Base-by-base conservation (phyloP, 2,113 vertebrate species). In the Gymnogyps californianus region DNA sequence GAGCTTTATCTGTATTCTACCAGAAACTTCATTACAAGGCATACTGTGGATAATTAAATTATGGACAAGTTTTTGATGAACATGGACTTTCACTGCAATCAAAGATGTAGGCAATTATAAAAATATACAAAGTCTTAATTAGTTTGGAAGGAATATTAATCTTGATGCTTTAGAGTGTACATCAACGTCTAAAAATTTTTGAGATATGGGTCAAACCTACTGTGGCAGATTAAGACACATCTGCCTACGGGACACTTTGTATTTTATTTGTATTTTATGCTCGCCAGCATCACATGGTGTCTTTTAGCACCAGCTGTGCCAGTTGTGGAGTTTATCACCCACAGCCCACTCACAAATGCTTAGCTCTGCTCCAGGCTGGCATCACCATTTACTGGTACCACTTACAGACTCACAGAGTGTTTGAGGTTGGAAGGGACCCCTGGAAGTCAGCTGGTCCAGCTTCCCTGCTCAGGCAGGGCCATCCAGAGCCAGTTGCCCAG, bases 21-120 rank as follows among this genome's bases (percentile, higher is more conserved):
- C 49, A 72, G 84, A 89, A 95, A n/a, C 31, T 87, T 85, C 90
- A 96, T 87, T 95, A 72, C 32, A 83, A 87, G 40, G 40, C 49
- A 75, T 11, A 17, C 3, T 42, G 28, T 72, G 61, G 52, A 65
- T 87, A 96, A 87, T 28, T 66, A 80, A 95, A 87, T 87, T 69
- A 87, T 36, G 31, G 81, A 82, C 4, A 1, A 87, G 38, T 40
- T 87, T 89, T 91, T 89, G 74, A 93, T 89, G 10, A 84, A 51
- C 44, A 38, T 4, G 14, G 58, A 81, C 66, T 93, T 95, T 67
- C n/a, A 44, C 44, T 71, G 52, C 47, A 94, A 95, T 49, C 6
- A 10, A 84, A 89, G 44, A 72, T 24, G 32, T 7, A 79, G 29
- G 36, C 20, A 81, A 78, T 54, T 91, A 89, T 26, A 89, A 94